Base-by-base conservation (phyloP, 2,888 invertebrate genomes). In the Slavum lentiscoides region DNA sequence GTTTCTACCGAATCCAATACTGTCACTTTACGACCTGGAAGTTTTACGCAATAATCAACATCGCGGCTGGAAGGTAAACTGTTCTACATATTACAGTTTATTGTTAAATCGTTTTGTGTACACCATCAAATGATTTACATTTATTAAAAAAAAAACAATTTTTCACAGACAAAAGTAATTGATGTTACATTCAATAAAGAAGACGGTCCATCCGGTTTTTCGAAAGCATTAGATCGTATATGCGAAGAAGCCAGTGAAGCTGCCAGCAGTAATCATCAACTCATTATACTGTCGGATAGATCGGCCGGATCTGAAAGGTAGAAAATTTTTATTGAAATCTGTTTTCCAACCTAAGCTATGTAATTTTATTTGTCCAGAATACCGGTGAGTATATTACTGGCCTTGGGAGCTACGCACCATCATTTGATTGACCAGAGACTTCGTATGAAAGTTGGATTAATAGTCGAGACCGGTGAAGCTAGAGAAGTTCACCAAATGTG, bases 381-480 rank as follows among this genome's bases (percentile, higher is more conserved):
- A 70, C 94, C 94, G 1, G 90, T 92, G 82, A 95, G 96, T 85
- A 91, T 93, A 37, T 88, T 97, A 82, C 87, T 98, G 82, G 94
- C 95, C 1, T 88, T 97, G 75, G 97, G 99, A 68, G 96, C 96
- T 23, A 93, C 96, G 2, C 98, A 99, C 87, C 98, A 99, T 86
- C 92, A 96, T 86, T 88, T 99, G 84, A 98, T 99, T 85, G 95
- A 96, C 86, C 94, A 95, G 53, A 91, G 98, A 59, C 93, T 96
- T 84, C 91, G 99, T 74, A 97, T 98, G 96, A 97, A 97, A 87
- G 94, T 97, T 37, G 98, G 96, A 59, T 88, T 99, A 80, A 91
- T 99, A 81, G 90, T 98, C 81, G 99, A 99, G 88, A 96, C 97
- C 0, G 99, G 94, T 2, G 98, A 99, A 87, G 97, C 97, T 0